Conservation (phyloP, 2,113 vertebrate genomes). For the Halichoeres trimaculatus region DNA sequence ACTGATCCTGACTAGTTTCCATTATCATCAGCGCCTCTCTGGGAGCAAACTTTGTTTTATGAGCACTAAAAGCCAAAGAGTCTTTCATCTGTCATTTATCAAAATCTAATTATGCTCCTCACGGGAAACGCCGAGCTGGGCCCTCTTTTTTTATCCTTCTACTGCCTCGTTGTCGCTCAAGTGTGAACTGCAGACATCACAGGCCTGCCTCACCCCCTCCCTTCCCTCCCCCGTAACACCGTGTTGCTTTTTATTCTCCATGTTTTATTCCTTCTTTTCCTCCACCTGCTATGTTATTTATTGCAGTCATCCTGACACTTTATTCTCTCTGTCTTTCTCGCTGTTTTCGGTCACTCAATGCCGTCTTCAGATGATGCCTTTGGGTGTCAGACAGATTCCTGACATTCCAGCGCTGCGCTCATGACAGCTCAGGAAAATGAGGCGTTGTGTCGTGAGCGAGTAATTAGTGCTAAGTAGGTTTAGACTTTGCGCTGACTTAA, state of each 20-base stretch:
- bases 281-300: constrained; percentile 8
- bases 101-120: constrained; percentile 36
- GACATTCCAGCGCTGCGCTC: constrained; percentile 45
- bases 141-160: constrained; percentile 13
- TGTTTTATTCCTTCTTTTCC: constrained; percentile 26
- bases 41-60: constrained; percentile 24
- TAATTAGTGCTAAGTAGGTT: background rate
- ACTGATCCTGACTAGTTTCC: constrained; percentile 4
- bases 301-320: background rate
- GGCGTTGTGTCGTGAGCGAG: background rate
- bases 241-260: constrained; percentile 29
- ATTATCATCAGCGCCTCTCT: background rate
- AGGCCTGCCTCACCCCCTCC: background rate
- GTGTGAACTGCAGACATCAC: constrained; percentile 50
- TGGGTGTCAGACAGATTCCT: constrained; percentile 59
- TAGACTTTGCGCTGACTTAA: background rate
- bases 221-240: background rate
- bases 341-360: background rate
- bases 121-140: constrained; percentile 7
- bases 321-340: background rate
- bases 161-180: constrained; percentile 28
- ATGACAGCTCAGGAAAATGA: constrained; percentile 17
- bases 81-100: constrained; percentile 44
- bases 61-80: background rate
- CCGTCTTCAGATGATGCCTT: constrained; percentile 29